These are phyloP conservation scores for Rhabdophis nuchalis DNA, from an alignment of 2,797 vertebrate genomes.

Conservation along the genomic window DNA sequence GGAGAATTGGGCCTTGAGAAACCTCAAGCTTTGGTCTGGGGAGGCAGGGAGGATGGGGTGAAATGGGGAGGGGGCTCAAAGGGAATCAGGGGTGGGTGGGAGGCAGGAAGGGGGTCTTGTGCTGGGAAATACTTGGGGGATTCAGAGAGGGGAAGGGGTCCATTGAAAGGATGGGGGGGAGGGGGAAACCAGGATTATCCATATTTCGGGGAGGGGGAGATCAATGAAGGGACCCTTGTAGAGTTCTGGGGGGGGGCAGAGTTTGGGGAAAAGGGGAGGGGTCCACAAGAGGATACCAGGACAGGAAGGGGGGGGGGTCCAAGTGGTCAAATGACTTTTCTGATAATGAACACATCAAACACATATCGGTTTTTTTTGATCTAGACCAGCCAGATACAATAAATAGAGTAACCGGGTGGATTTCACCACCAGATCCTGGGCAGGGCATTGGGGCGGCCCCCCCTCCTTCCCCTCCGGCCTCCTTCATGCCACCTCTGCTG, in stretches of 20 bases:
- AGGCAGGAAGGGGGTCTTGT: neutral
- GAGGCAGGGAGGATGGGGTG: neutral
- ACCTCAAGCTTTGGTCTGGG: slow-evolving; percentile 70
- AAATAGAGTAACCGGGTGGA: slow-evolving; percentile 71
- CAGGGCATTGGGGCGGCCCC: neutral
- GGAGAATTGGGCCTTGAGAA: slow-evolving; percentile 69
- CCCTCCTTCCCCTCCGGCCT: neutral
- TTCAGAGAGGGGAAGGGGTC: neutral
- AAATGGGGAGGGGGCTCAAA: too few relatives aligned
- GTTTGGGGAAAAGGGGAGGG: neutral
- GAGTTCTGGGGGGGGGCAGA: neutral
- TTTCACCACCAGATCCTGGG: neutral
- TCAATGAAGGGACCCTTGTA: neutral
- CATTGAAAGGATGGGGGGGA: too few relatives aligned
- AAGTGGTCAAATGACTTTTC: slow-evolving; percentile 49
- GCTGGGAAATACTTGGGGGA: neutral
- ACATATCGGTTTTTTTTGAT: slow-evolving; percentile 70
- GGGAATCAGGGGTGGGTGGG: too few relatives aligned
- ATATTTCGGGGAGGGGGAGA: rapidly evolving
- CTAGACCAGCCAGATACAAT: slow-evolving; percentile 98
- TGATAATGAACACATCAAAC: slow-evolving; percentile 54
- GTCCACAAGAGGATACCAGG: neutral
- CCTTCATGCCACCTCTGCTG: neutral
- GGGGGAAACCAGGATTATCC: neutral
- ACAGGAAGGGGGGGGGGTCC: slow-evolving; percentile 2